Evolutionary conservation across 2,797 vertebrate species (phyloP), one percentile per base, ranked within the genome.

Genomic region (Trachops cirrhosus): DNA sequence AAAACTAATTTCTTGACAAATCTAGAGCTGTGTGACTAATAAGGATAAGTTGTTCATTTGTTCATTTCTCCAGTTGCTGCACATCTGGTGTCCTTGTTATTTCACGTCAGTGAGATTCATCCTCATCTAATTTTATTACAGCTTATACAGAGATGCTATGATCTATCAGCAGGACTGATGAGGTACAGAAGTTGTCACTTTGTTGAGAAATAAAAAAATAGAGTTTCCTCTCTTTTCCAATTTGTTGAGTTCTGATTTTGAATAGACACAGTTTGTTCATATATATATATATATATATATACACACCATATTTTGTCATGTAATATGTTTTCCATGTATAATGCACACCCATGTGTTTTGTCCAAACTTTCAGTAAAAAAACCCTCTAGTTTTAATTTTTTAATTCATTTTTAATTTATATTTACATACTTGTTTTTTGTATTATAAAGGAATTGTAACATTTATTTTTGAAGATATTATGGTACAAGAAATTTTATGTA

Each of bases 121-220:
- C 24, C 67, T 89, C 29, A 87, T 74, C 48, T 87, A 86, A 93
- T 93, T 96, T 97, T 85, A 95, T 82, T 89, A 68, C 18, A 85
- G 46, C 1, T 74, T 77, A 86, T 64, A 64, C 32, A 21, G 19
- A 39, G 22, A 93, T 46, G 46, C 18, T 57, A 32, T 86, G 67
- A 97, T 92, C 93, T 93, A 95, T 93, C 82, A 92, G 18, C 9
- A 21, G 5, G 29, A 2, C 41, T n/a, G 5, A 79, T 84, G 74
- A 92, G 57, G 48, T 90, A 12, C 57, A 96, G 57, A 95, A 89
- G 24, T 15, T 92, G 34, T 22, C 11, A 78, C 19, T 91, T 96
- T 18, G 11, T 52, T 93, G 44, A 89, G 9, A 94, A 94, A 86
- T 50, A 44, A 91, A 68, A 92, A 70, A 41, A 4, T 91, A 82